Conservation (phyloP, 1,140 invertebrate species). For the Mamestra configurata region DNA sequence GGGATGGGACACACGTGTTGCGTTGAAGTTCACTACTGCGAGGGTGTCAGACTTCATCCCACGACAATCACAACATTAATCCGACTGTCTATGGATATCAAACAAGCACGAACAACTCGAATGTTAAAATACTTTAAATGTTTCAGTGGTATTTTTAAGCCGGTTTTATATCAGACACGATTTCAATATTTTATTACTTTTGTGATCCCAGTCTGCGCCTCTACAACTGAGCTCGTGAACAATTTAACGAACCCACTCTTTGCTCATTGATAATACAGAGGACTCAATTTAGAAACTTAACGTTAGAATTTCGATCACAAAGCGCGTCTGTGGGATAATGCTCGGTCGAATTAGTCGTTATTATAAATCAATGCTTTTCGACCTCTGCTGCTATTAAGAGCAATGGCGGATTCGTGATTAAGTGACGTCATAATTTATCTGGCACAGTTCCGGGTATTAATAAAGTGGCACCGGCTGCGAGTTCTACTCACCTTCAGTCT, state of each 20-base stretch:
- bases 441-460: constrained; percentile 59
- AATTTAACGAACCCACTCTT: constrained; percentile 36
- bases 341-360: constrained; percentile 46
- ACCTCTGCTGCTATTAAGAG: constrained; percentile 59
- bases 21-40: not conserved
- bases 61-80: not conserved
- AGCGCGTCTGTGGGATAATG: constrained; percentile 34
- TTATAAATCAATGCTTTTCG: constrained; percentile 63
- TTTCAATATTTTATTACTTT: constrained; percentile 35
- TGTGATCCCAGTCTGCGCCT: not conserved
- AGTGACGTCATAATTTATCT: constrained; percentile 67
- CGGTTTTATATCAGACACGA: not conserved
- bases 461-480: constrained; percentile 56
- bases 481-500: constrained; percentile 57
- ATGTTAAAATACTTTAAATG: not conserved
- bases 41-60: not conserved
- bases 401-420: constrained; percentile 65
- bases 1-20: not conserved
- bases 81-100: not conserved
- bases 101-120: not conserved
- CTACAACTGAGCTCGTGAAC: constrained; percentile 14
- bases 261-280: constrained; percentile 29
- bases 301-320: constrained; percentile 41
- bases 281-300: constrained; percentile 44
- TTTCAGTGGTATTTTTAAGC: not conserved